A percentile compares a stretch with the other conserved stretches of the same genome.
These are phyloP conservation scores for Rhaphigaster nebulosa DNA, from an alignment of 2,888 invertebrate genomes.

Conservation along the genomic window DNA sequence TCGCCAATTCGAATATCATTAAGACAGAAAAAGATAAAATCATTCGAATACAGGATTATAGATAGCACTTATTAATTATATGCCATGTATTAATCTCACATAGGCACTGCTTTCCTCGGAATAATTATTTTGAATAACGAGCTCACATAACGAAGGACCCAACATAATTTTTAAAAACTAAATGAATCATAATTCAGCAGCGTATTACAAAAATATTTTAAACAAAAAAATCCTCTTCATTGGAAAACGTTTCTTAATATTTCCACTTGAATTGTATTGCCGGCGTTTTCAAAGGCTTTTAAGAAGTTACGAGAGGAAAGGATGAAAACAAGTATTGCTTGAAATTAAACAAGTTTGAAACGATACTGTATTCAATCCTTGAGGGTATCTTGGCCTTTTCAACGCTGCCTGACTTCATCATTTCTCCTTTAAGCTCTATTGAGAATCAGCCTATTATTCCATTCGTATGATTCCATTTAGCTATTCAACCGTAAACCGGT, in stretches of 20 bases:
- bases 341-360: slow-evolving; percentile 14
- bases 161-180: not conserved
- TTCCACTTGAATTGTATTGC: not conserved
- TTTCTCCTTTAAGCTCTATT: not conserved
- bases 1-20: no score
- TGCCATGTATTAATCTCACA: no score
- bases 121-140: no score
- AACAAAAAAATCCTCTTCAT: not conserved
- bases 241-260: not conserved
- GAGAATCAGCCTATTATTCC: not conserved
- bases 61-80: no score
- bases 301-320: not conserved
- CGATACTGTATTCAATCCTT: not conserved
- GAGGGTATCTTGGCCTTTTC: not conserved
- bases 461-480: not conserved
- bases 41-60: no score
- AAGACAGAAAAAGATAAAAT: no score
- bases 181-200: not conserved
- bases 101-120: no score
- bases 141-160: no score
- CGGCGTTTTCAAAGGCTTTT: not conserved
- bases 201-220: not conserved
- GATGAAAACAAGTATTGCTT: not conserved
- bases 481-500: not conserved
- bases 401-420: not conserved